phyloP scores from a whole-genome alignment of 2,113 vertebrate genomes.

The Opisthocomus hoazin region DNA sequence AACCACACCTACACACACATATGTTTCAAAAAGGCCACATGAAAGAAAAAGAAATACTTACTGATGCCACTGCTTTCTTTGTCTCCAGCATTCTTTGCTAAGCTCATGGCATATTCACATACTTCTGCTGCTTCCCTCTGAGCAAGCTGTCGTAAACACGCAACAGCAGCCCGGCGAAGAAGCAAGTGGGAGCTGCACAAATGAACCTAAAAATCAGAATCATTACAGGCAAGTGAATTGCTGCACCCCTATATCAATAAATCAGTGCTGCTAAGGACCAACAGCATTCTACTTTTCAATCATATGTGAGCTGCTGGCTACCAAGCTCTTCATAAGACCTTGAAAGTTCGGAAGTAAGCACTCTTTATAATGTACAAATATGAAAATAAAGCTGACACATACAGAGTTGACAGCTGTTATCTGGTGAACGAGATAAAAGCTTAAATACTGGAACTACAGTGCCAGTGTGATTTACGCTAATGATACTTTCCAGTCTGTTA shows the following conservation, averaged over 20 bases:
- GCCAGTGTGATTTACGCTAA: not conserved
- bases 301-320: not conserved
- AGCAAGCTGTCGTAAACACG: constrained; percentile 92
- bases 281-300: not conserved
- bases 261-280: not conserved
- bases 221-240: not conserved
- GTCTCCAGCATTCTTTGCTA: constrained; percentile 86
- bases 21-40: not conserved
- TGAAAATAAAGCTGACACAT: not conserved
- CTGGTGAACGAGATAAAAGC: not conserved
- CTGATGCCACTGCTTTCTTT: constrained; percentile 84
- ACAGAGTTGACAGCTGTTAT: not conserved
- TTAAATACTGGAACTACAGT: not conserved
- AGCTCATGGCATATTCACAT: constrained; percentile 96
- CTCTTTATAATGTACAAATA: not conserved
- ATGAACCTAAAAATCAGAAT: constrained; percentile 81
- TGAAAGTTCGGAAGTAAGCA: not conserved
- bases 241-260: not conserved
- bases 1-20: rapidly evolving
- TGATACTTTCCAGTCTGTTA: not conserved
- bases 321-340: not conserved
- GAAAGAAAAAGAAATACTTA: constrained; percentile 69
- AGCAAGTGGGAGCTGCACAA: constrained; percentile 95
- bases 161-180: constrained; percentile 91
- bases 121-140: constrained; percentile 96